phyloP scores from a whole-genome alignment of 2,797 vertebrate species.

The Bryconaethiops microstoma region DNA sequence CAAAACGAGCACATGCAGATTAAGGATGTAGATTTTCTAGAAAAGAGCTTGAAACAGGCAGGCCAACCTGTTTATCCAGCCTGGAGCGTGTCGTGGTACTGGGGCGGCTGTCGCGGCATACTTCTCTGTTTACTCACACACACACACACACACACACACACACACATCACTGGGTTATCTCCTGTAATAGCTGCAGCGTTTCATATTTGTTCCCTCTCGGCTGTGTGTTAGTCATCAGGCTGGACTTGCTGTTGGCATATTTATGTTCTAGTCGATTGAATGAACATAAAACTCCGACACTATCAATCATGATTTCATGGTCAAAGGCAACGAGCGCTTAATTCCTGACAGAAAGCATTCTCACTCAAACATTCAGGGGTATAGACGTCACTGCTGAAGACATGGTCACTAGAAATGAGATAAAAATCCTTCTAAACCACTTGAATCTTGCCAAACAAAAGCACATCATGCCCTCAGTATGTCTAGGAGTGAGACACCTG shows the following conservation, averaged over 20 bases:
- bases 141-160: too few species aligned
- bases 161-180: neutral
- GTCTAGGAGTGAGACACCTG: too few species aligned
- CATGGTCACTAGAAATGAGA: neutral
- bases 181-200: neutral
- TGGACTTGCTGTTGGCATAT: neutral
- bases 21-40: neutral
- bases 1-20: neutral
- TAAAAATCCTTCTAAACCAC: neutral
- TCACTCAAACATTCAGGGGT: neutral
- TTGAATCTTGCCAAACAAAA: neutral
- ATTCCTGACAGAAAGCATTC: neutral
- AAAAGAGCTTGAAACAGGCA: neutral
- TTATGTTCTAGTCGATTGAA: neutral
- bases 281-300: neutral
- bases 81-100: neutral
- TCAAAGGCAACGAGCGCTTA: neutral
- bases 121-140: constrained; percentile 1
- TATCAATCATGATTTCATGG: neutral
- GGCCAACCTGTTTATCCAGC: neutral
- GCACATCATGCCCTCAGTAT: too few species aligned
- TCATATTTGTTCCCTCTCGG: neutral
- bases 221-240: neutral
- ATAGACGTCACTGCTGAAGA: neutral
- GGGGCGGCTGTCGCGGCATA: neutral